Evolutionary conservation across 1,140 invertebrate genomes (phyloP).

Genomic region (Ips nitidus): DNA sequence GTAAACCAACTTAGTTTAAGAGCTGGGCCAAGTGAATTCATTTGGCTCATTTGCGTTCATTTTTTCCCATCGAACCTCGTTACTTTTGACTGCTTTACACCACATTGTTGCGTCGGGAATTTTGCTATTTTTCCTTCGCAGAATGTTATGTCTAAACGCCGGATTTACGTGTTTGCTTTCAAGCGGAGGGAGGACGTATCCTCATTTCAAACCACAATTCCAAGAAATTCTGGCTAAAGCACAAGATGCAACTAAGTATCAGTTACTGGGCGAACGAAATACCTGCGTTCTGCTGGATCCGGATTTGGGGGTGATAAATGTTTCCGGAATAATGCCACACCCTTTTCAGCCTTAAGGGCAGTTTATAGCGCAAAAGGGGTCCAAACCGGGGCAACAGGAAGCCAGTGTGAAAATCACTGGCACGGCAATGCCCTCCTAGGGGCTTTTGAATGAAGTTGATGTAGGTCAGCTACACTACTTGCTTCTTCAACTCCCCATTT

Average conservation of each 20-base stretch:
- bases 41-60: conserved; percentile 20
- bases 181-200: no score
- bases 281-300: conserved; percentile 1
- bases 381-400: conserved; percentile 13
- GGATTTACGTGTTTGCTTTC: not conserved
- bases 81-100: conserved; percentile 19
- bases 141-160: conserved; percentile 19
- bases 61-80: conserved; percentile 29
- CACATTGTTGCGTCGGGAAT: conserved; percentile 24
- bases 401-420: conserved; percentile 3
- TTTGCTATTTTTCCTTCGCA: conserved; percentile 15
- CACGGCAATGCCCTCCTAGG: not conserved
- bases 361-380: conserved; percentile 3
- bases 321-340: conserved; percentile 20
- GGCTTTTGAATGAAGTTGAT: conserved; percentile 11
- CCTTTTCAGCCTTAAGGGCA: conserved; percentile 14
- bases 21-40: conserved; percentile 29
- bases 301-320: conserved; percentile 12
- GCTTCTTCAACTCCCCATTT: not conserved
- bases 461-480: conserved; percentile 9
- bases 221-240: no score
- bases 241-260: no score
- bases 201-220: no score
- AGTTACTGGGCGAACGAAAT: not conserved
- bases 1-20: conserved; percentile 22